phyloP scores from a whole-genome alignment of 2,113 vertebrate species.

The Microtus montanus region DNA sequence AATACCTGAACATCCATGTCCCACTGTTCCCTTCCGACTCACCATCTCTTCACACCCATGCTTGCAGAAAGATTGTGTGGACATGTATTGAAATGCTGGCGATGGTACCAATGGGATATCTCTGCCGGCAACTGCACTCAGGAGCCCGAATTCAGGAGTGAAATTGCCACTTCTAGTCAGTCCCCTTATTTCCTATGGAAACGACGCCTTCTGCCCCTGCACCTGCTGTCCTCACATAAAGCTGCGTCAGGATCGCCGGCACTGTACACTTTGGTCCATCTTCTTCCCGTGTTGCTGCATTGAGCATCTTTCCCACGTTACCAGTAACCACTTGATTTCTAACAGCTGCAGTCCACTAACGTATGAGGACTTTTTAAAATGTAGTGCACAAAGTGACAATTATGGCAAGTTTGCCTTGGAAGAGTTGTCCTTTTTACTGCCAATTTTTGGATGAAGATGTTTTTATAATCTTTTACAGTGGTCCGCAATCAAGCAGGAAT shows the following conservation, averaged over 20 bases:
- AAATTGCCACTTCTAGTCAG: slow-evolving; percentile 73
- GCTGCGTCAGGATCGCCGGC: neutral
- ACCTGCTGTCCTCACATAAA: slow-evolving; percentile 29
- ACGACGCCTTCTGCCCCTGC: slow-evolving; percentile 70
- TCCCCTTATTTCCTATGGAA: slow-evolving; percentile 89
- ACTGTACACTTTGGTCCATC: slow-evolving; percentile 33
- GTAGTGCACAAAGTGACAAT: slow-evolving; percentile 83
- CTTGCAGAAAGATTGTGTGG: neutral
- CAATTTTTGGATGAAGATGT: slow-evolving; percentile 87
- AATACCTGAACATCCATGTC: slow-evolving; percentile 20
- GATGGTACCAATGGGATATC: neutral
- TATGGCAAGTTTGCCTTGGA: slow-evolving; percentile 83
- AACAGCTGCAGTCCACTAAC: slow-evolving; percentile 80
- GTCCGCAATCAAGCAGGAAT: slow-evolving; percentile 77
- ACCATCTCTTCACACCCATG: slow-evolving; percentile 45
- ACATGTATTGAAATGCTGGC: slow-evolving; percentile 47
- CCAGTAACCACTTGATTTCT: slow-evolving; percentile 79
- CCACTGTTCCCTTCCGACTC: slow-evolving; percentile 12
- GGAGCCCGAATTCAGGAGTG: slow-evolving; percentile 77
- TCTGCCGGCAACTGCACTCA: slow-evolving; percentile 56
- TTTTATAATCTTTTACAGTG: slow-evolving; percentile 87
- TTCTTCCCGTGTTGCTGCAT: slow-evolving; percentile 75
- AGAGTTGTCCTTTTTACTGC: slow-evolving; percentile 88
- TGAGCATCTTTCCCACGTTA: slow-evolving; percentile 74
- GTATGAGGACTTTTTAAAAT: slow-evolving; percentile 85